Conservation (phyloP, 2,888 invertebrate species). For the Melinopterus prodromus region DNA sequence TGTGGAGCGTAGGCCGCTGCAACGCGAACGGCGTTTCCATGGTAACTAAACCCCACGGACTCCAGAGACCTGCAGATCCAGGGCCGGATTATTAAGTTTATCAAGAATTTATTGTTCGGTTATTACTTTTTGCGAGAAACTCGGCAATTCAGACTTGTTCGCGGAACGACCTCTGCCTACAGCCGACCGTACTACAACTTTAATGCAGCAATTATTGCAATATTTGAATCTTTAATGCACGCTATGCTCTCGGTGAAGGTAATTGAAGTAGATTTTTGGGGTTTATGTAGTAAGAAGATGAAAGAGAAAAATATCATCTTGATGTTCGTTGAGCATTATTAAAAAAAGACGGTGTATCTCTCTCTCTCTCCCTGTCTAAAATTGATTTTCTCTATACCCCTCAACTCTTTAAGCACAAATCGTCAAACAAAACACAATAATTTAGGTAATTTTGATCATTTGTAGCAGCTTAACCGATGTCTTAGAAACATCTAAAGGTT, state of each 20-base stretch:
- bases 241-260: neutral
- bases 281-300: too few relatives aligned
- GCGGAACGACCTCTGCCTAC: neutral
- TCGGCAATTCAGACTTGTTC: slow-evolving; percentile 15
- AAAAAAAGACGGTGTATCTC: too few relatives aligned
- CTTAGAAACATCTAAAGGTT: too few relatives aligned
- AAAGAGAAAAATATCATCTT: too few relatives aligned
- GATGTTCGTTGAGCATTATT: too few relatives aligned
- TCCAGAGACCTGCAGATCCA: slow-evolving; percentile 46
- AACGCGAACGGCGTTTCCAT: slow-evolving; percentile 44
- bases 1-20: slow-evolving; percentile 40
- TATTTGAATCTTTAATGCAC: slow-evolving; percentile 14
- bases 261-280: neutral
- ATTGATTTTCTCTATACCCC: too few relatives aligned
- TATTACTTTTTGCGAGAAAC: slow-evolving; percentile 18
- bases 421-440: too few relatives aligned
- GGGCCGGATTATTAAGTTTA: slow-evolving; percentile 39
- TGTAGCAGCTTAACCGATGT: too few relatives aligned
- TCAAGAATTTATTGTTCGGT: slow-evolving; percentile 35
- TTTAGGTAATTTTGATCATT: too few relatives aligned
- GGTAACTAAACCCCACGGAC: slow-evolving; percentile 44
- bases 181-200: slow-evolving; percentile 14
- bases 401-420: too few relatives aligned
- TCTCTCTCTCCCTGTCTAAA: too few relatives aligned
- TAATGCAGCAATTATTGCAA: slow-evolving; percentile 9